phyloP scores from a whole-genome alignment of 2,888 invertebrate genomes.

The Leucophenga montana region DNA sequence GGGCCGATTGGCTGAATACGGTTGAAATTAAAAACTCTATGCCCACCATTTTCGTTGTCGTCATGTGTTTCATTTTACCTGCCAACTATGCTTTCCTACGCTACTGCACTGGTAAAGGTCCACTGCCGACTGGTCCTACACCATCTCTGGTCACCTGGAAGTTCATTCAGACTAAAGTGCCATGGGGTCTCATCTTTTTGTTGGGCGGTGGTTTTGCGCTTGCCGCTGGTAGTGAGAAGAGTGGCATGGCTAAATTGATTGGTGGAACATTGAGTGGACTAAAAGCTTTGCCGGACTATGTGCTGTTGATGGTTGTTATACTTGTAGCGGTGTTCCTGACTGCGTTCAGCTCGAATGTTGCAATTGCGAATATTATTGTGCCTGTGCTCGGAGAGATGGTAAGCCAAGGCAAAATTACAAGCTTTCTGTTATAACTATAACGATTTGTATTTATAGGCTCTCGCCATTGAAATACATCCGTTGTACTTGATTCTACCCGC shows the following conservation, averaged over 20 bases:
- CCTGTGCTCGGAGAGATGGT: constrained; percentile 89
- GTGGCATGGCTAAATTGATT: constrained; percentile 84
- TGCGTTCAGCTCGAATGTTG: constrained; percentile 92
- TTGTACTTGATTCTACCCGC: constrained; percentile 92
- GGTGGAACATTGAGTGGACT: constrained; percentile 82
- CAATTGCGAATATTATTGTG: constrained; percentile 89
- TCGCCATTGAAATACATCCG: constrained; percentile 84
- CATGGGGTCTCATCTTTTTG: constrained; percentile 91
- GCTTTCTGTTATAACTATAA: too few species aligned
- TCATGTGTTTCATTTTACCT: constrained; percentile 88
- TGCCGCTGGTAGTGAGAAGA: constrained; percentile 87
- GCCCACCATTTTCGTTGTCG: constrained; percentile 86
- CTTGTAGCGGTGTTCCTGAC: constrained; percentile 86
- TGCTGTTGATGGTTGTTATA: constrained; percentile 84
- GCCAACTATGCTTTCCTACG: constrained; percentile 83
- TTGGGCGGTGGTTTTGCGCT: constrained; percentile 94
- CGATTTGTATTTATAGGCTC: constrained; percentile 77
- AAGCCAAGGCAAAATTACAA: constrained; percentile 41
- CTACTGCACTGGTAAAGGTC: constrained; percentile 75
- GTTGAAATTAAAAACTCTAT: constrained; percentile 77
- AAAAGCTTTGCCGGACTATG: constrained; percentile 77
- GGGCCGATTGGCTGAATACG: constrained; percentile 78
- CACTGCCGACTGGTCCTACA: constrained; percentile 77
- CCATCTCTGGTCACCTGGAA: constrained; percentile 88
- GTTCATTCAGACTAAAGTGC: constrained; percentile 86